These are phyloP conservation scores for Caenorhabditis virilis DNA, from an alignment of 2,888 invertebrate genomes.

Conservation along the genomic window DNA sequence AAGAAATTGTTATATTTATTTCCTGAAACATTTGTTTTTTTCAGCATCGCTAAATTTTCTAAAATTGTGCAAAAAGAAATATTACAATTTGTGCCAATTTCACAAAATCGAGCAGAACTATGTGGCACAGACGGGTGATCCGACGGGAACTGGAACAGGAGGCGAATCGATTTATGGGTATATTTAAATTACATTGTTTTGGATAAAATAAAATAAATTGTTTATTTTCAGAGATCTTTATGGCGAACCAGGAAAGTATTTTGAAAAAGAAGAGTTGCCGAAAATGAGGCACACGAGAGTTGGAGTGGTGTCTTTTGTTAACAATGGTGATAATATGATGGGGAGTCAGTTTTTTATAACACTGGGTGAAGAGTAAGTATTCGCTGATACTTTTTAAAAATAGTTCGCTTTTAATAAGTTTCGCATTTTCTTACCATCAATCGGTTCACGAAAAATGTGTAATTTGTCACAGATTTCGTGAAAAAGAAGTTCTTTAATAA, in stretches of 20 bases:
- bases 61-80: slow-evolving; percentile 95
- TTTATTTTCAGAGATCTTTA: slow-evolving; percentile 37
- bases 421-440: too few relatives aligned
- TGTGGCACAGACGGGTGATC: slow-evolving; percentile 96
- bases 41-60: slow-evolving; percentile 87
- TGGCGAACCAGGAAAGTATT: slow-evolving; percentile 73
- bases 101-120: slow-evolving; percentile 90
- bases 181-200: slow-evolving; percentile 26
- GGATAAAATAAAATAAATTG: background rate
- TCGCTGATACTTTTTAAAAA: too few relatives aligned
- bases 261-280: slow-evolving; percentile 87
- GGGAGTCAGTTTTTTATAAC: slow-evolving; percentile 94
- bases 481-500: background rate
- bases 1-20: too few relatives aligned
- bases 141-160: slow-evolving; percentile 85
- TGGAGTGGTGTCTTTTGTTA: slow-evolving; percentile 74
- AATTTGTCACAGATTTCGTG: background rate
- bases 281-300: slow-evolving; percentile 85
- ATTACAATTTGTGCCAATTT: slow-evolving; percentile 93
- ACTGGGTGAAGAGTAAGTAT: slow-evolving; percentile 78
- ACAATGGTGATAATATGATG: slow-evolving; percentile 84
- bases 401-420: background rate
- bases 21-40: slow-evolving; percentile 45
- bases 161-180: slow-evolving; percentile 87
- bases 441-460: too few relatives aligned